Evolutionary conservation across 1,140 invertebrate species (phyloP), one percentile per base, ranked within the genome.

Genomic region (Choristoneura fumiferana): DNA sequence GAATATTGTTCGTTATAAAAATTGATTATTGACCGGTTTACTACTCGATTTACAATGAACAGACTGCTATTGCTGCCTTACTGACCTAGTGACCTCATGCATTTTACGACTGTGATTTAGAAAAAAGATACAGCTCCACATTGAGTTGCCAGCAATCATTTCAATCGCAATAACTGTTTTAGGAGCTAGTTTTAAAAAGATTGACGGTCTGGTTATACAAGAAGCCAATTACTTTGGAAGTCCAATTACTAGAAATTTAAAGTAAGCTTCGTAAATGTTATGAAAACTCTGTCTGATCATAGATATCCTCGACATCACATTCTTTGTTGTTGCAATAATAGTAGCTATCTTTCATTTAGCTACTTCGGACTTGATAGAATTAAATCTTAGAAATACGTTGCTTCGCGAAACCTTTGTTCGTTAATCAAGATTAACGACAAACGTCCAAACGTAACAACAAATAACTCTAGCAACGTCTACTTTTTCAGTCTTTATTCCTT

Each of bases 51-150:
- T 9, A 49, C 18, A 49, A 49, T 29, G 18, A 49, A 49, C 43
- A 17, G n/a, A 10, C 43, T 12, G n/a, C 18, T 10, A 49, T n/a
- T 53, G 53, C 63, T 68, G 65, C 56, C 62, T 67, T 58, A 67
- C 58, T 72, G 58, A 66, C 62, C 70, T 62, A 60, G 35, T 61
- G 54, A 36, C 58, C 53, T 64, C 57, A 40, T 17, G 29, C 57
- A 58, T 65, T 59, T 45, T 34, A 40, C 33, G 18, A n/a, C 8
- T 49, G 18, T 22, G 43, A 49, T 49, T 49, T 33, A 33, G 22
- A 49, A 49, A 29, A 49, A 49, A 49, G 10, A 13, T 49, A 49
- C 22, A n/a, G 43, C n/a, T 49, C 12, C 43, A 22, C 17, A 17
- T 49, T 49, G 17, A n/a, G 10, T 29, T 49, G 5, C 40, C 18